Evolutionary conservation across 2,113 vertebrate genomes (phyloP).

Genomic region (Salvelinus sp.): DNA sequence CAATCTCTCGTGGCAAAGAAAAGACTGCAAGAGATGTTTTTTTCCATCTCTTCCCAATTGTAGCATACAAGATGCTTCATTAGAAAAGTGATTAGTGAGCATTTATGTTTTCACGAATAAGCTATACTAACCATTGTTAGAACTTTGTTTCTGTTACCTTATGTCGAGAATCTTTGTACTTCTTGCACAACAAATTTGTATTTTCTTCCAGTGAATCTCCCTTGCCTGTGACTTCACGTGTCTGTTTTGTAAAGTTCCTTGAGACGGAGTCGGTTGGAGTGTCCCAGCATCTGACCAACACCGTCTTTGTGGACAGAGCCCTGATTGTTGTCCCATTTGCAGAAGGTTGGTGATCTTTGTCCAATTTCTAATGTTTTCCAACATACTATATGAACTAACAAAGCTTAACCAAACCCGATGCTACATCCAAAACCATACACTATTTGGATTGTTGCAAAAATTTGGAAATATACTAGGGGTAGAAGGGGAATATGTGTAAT

Average conservation of each 20-base stretch:
- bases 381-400: not conserved
- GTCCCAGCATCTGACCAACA: slow-evolving; percentile 99
- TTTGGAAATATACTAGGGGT: slow-evolving; percentile 11
- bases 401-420: not conserved
- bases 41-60: not conserved
- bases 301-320: slow-evolving; percentile 99
- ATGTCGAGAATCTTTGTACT: slow-evolving; percentile 51
- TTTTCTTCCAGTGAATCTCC: slow-evolving; percentile 95
- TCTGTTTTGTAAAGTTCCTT: slow-evolving; percentile 99
- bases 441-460: not conserved
- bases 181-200: slow-evolving; percentile 77
- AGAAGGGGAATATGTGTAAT: slow-evolving; percentile 64
- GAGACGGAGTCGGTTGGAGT: slow-evolving; percentile 96
- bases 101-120: not conserved
- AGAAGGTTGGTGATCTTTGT: slow-evolving; percentile 88
- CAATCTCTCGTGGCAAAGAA: slow-evolving; percentile 26
- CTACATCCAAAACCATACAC: not conserved
- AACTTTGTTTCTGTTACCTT: not conserved
- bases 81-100: not conserved
- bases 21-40: slow-evolving; percentile 22
- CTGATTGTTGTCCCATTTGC: slow-evolving; percentile 98
- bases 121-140: not conserved
- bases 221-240: slow-evolving; percentile 98
- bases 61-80: not conserved
- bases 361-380: not conserved